Conservation (phyloP, 2,797 vertebrate species). For the Rhabdomys pumilio region DNA sequence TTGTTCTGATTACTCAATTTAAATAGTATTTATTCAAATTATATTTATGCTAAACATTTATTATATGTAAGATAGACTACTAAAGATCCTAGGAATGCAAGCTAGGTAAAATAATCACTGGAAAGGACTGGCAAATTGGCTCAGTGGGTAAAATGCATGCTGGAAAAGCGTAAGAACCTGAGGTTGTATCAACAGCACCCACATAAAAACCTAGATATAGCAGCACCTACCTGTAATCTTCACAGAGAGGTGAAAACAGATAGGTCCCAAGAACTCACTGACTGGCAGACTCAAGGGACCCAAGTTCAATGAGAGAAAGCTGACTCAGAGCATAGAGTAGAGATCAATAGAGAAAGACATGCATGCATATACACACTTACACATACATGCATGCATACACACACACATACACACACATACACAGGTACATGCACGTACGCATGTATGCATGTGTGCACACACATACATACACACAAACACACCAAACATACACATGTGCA, state of each 20-base stretch:
- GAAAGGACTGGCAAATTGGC: neutral
- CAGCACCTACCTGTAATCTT: neutral
- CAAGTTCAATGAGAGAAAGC: neutral
- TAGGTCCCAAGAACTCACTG: neutral
- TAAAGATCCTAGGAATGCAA: neutral
- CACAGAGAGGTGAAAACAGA: neutral
- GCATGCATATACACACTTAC: accelerated
- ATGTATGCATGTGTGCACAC: too few relatives aligned
- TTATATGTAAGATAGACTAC: neutral
- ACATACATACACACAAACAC: neutral
- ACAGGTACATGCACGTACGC: too few relatives aligned
- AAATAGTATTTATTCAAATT: conserved; percentile 7
- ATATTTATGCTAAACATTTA: conserved; percentile 5
- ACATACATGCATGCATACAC: too few relatives aligned
- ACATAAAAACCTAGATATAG: neutral
- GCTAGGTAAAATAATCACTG: neutral
- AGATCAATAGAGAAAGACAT: neutral
- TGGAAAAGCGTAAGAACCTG: neutral
- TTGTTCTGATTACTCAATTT: conserved; percentile 39
- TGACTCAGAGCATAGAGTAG: neutral
- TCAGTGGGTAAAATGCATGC: neutral
- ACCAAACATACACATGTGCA: too few relatives aligned
- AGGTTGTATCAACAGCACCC: neutral
- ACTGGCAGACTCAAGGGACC: neutral
- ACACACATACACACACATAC: too few relatives aligned